Evolutionary conservation across 92 coral and sea anemone species (phyloP).

Genomic region (Pocillopora grandis): DNA sequence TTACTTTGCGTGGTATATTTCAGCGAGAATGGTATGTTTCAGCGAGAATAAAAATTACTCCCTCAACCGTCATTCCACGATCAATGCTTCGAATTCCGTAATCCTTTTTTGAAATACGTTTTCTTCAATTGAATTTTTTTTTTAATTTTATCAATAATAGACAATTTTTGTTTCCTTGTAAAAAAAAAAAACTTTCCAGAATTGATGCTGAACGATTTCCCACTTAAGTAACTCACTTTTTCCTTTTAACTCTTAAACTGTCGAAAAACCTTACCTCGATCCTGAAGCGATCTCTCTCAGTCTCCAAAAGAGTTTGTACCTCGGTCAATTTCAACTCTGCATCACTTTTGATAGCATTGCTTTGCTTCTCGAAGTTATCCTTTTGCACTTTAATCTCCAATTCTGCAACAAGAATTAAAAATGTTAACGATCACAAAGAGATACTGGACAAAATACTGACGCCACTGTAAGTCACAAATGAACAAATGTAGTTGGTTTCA

Average conservation of each 20-base stretch:
- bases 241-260: no score
- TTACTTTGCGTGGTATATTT: background rate
- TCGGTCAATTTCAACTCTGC: conserved; percentile 72
- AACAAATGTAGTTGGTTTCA: conserved; percentile 23
- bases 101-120: background rate
- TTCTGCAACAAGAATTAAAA: conserved; percentile 50
- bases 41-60: background rate
- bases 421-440: conserved; percentile 1
- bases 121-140: background rate
- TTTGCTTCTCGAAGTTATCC: conserved; percentile 74
- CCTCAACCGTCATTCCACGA: background rate
- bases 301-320: conserved; percentile 65
- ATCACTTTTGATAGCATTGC: conserved; percentile 54
- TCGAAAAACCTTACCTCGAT: conserved; percentile 49
- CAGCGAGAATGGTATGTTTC: background rate
- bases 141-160: background rate
- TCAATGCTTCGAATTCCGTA: background rate
- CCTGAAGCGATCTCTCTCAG: conserved; percentile 50
- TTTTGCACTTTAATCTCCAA: conserved; percentile 77
- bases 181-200: no score
- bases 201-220: no score
- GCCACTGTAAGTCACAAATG: background rate
- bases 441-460: background rate
- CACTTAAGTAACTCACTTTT: no score
- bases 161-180: background rate